Conservation (phyloP, 2,113 vertebrate genomes). For the Salvator merianae region DNA sequence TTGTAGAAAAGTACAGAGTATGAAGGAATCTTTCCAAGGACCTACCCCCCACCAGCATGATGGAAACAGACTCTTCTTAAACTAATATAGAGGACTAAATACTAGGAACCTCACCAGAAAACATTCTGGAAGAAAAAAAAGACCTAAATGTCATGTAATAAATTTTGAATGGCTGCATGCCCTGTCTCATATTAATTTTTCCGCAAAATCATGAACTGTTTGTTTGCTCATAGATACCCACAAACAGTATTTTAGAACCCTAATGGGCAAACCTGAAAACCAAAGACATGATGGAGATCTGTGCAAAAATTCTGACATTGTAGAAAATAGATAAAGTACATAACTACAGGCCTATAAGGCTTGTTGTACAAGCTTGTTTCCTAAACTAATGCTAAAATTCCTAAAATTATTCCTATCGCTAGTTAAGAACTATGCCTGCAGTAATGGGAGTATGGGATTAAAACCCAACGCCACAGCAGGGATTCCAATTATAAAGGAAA, state of each 20-base stretch:
- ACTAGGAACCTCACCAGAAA: neutral
- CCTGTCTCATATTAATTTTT: conserved; percentile 50
- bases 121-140: neutral
- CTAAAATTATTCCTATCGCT: neutral
- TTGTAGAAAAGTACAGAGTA: neutral
- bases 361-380: neutral
- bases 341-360: neutral
- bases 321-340: conserved; percentile 35
- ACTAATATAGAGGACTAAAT: neutral
- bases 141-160: conserved; percentile 23
- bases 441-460: neutral
- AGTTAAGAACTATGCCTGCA: neutral
- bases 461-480: neutral
- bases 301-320: conserved; percentile 36
- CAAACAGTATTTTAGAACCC: conserved; percentile 38
- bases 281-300: conserved; percentile 27
- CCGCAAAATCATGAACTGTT: conserved; percentile 1
- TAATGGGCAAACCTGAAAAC: conserved; percentile 39
- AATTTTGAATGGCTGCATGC: conserved; percentile 22
- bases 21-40: neutral
- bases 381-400: neutral
- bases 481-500: neutral
- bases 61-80: neutral
- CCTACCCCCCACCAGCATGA: neutral
- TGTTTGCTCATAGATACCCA: conserved; percentile 16